phyloP scores from a whole-genome alignment of 1,140 invertebrate genomes.

The Wiebesia pumilae region DNA sequence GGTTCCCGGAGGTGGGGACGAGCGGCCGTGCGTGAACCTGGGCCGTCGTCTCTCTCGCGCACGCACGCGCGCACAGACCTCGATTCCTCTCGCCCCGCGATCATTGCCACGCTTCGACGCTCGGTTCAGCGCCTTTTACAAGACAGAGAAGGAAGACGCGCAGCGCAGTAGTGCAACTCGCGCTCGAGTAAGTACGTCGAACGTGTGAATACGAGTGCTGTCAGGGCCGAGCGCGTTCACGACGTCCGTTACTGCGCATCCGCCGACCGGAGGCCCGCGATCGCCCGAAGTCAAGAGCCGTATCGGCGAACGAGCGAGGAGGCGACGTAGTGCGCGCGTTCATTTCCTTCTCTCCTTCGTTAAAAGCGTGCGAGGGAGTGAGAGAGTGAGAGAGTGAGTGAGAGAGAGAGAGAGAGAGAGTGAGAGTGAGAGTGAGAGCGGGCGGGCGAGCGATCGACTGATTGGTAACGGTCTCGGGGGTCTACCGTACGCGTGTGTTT shows the following conservation, averaged over 20 bases:
- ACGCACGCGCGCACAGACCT: no score
- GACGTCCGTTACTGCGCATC: no score
- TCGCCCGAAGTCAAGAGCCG: not conserved
- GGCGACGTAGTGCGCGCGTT: no score
- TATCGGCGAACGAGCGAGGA: not conserved
- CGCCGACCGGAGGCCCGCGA: not conserved
- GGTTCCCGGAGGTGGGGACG: not conserved
- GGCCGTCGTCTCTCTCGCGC: not conserved
- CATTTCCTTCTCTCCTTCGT: no score
- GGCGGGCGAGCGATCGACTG: not conserved
- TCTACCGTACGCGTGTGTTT: not conserved
- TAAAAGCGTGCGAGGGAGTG: no score
- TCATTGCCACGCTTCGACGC: not conserved
- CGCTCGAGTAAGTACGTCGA: not conserved
- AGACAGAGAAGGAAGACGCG: not conserved
- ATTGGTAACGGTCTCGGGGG: not conserved
- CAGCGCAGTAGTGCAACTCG: not conserved
- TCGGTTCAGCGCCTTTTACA: not conserved
- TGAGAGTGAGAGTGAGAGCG: not conserved
- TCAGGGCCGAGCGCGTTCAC: no score
- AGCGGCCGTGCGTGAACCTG: not conserved
- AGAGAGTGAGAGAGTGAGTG: not conserved
- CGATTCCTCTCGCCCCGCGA: not conserved
- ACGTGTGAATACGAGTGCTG: not conserved
- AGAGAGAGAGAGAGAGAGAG: not conserved